Conservation (phyloP, 2,888 invertebrate genomes). For the Augochlorella aurata region DNA sequence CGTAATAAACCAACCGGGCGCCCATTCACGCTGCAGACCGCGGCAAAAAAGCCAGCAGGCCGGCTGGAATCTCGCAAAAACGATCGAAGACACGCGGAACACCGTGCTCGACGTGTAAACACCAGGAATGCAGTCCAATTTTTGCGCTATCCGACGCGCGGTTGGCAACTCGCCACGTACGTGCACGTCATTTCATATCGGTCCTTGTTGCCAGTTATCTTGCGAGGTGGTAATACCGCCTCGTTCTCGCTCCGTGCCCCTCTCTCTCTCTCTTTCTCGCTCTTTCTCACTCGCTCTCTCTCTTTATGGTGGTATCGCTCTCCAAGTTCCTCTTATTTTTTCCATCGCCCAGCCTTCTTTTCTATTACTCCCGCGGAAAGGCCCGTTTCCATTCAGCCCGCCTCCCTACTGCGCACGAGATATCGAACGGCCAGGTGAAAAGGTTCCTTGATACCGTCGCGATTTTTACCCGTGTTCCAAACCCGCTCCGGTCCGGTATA, state of each 20-base stretch:
- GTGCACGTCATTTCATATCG: conserved; percentile 60
- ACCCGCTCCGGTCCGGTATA: background rate
- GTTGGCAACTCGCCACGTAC: conserved; percentile 61
- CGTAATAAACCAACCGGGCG: conserved; percentile 55
- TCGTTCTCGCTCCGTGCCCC: conserved; percentile 13
- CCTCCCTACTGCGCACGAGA: background rate
- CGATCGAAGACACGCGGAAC: conserved; percentile 64
- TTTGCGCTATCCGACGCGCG: conserved; percentile 59
- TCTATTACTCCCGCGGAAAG: conserved; percentile 15
- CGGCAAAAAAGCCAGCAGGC: conserved; percentile 42
- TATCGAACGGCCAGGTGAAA: conserved; percentile 44
- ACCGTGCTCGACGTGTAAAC: conserved; percentile 63
- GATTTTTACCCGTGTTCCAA: background rate
- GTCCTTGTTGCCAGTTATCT: conserved; percentile 59
- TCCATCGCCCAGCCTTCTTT: conserved; percentile 4
- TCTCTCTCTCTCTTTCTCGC: background rate
- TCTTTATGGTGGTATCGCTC: background rate
- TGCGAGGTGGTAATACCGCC: conserved; percentile 49
- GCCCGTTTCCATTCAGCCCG: conserved; percentile 22
- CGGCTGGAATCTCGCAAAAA: conserved; percentile 62
- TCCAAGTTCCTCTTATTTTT: background rate
- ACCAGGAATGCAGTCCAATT: conserved; percentile 71
- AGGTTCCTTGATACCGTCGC: conserved; percentile 34
- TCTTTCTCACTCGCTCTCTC: background rate
- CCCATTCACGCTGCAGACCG: conserved; percentile 27